Evolutionary conservation across 2,797 vertebrate species (phyloP).

Genomic region (Epinephelus malabaricus): DNA sequence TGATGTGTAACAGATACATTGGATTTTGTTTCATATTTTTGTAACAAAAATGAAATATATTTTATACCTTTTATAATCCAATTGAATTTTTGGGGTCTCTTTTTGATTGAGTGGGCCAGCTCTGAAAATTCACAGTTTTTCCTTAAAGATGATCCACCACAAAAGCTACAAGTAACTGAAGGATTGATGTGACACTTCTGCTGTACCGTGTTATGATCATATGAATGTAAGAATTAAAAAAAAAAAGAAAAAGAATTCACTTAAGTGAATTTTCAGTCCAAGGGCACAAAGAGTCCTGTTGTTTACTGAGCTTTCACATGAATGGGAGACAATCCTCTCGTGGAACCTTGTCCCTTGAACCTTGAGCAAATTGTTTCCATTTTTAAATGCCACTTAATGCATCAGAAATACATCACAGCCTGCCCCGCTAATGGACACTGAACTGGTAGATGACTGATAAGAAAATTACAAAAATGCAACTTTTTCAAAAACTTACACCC

Average conservation of each 20-base stretch:
- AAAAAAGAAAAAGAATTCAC: constrained; percentile 54
- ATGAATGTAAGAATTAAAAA: constrained; percentile 56
- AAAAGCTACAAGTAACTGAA: constrained; percentile 41
- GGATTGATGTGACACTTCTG: constrained; percentile 30
- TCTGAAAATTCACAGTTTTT: constrained; percentile 15
- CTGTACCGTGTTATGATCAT: constrained; percentile 34
- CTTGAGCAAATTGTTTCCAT: constrained; percentile 58
- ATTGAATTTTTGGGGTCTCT: neutral
- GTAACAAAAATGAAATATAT: neutral
- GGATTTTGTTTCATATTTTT: neutral
- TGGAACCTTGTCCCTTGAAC: constrained; percentile 53
- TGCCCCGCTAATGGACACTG: constrained; percentile 56
- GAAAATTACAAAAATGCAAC: constrained; percentile 40
- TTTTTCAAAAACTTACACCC: constrained; percentile 38
- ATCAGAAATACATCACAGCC: constrained; percentile 35
- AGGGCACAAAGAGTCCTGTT: constrained; percentile 51
- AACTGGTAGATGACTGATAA: constrained; percentile 15
- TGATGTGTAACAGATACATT: too few species aligned
- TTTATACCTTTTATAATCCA: neutral
- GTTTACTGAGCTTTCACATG: constrained; percentile 44
- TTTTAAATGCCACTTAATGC: constrained; percentile 64
- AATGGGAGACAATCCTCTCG: constrained; percentile 54
- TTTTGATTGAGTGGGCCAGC: neutral
- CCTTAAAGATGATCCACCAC: constrained; percentile 14
- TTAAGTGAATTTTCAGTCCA: constrained; percentile 58